Evolutionary conservation across 2,113 vertebrate genomes (phyloP), one percentile per base, ranked within the genome.

Genomic region (Phalacrocorax aristotelis): DNA sequence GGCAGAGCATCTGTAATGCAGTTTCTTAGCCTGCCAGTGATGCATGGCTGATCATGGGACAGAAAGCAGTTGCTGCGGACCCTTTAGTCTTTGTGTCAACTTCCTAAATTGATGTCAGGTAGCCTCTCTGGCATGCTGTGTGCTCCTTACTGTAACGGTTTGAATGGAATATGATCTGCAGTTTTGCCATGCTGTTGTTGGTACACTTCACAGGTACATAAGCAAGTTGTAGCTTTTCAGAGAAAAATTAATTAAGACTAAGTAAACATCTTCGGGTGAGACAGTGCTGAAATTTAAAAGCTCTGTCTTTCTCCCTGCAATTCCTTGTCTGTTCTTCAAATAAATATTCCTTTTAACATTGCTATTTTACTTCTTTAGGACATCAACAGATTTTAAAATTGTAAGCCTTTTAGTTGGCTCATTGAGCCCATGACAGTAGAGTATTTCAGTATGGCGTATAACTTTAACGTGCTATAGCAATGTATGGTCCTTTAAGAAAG

Each of bases 311-410:
- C 46, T 44, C 22, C 13, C 60, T 84, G 42, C 38, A 51, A 83
- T 91, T 83, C 65, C 49, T 60, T 87, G n/a, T 46, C 71, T 66
- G 49, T 82, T 30, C 19, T 80, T 97, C 58, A 70, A 40, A 13
- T 90, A 83, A 89, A 72, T 69, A 91, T 90, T 91, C 93, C 48
- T 70, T 88, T 83, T 91, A 55, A 48, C 13, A 49, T 57, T 61
- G 30, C 14, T 89, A 42, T 72, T 83, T 86, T 36, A 78, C 71
- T 91, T 83, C 26, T 82, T 80, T 80, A 61, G 23, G 49, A 65
- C n/a, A 40, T 95, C 94, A 95, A 88, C 93, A 95, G 90, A 52
- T 96, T 98, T 97, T 96, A 94, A 97, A 95, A 96, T 90, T 82
- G 48, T 44, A 92, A 95, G 46, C 2, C 21, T 96, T 89, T 96